A percentile compares a stretch with the other conserved stretches of the same genome.
phyloP scores from a whole-genome alignment of 1,140 invertebrate genomes.

The Sminthurinus signatus region DNA sequence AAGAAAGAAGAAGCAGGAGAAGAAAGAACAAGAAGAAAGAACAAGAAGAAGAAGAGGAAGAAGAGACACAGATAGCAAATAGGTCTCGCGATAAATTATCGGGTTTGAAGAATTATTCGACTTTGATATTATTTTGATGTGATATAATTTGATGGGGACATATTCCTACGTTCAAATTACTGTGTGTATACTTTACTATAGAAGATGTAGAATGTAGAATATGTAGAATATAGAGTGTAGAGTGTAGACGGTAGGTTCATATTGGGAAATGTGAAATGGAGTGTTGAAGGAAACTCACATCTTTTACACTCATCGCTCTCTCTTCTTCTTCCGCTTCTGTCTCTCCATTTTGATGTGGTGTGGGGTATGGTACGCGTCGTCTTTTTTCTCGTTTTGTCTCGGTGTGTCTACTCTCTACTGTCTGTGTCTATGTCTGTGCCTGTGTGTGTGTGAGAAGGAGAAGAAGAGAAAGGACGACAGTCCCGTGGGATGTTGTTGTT shows the following conservation, averaged over 20 bases:
- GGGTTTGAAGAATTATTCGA: too few relatives aligned
- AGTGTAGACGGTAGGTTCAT: not conserved
- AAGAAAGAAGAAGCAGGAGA: not conserved
- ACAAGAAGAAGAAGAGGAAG: not conserved
- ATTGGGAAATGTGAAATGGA: not conserved
- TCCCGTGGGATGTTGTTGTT: slow-evolving; percentile 14
- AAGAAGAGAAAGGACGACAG: not conserved
- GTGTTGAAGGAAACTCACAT: too few relatives aligned
- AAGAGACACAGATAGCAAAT: not conserved
- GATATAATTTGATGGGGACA: too few relatives aligned
- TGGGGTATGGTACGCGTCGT: not conserved
- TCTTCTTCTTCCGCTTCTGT: too few relatives aligned
- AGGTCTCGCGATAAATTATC: too few relatives aligned
- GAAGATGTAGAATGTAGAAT: not conserved
- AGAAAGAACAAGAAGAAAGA: not conserved
- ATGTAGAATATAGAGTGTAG: not conserved
- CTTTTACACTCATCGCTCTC: too few relatives aligned
- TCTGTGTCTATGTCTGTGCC: not conserved
- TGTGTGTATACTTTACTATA: slow-evolving; percentile 9
- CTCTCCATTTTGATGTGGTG: too few relatives aligned
- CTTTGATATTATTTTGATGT: too few relatives aligned
- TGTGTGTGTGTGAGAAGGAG: not conserved
- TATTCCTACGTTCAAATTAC: too few relatives aligned
- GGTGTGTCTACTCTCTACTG: not conserved
- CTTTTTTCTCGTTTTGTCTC: too few relatives aligned